Base-by-base conservation (phyloP, 2,888 invertebrate genomes). In the Lithophane ornitopus region DNA sequence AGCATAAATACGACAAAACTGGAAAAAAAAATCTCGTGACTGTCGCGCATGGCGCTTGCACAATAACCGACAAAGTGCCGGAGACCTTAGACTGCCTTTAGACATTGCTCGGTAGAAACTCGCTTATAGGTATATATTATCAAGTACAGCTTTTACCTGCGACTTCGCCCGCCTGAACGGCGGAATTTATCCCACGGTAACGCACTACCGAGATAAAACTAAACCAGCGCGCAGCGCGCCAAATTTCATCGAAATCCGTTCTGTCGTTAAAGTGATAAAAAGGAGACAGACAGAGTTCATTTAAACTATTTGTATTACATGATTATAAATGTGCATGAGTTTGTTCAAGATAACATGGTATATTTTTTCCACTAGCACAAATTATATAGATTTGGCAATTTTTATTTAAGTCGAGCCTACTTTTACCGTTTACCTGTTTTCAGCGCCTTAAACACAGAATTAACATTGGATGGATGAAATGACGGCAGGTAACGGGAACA, bases 1-100 rank as follows among this genome's bases (percentile, higher is more conserved):
- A 81, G 69, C 85, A 81, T 61, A 73, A 39, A 58, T 52, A 52
- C 56, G 81, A 69, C 26, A 56, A 84, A 69, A 58, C 56, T 69
- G 26, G 65, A 72, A 61, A 70, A 68, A 72, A 58, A 54, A 34
- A 39, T 69, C 80, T 70, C 70, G 84, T 83, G 80, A 83, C 69
- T 54, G 26, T 26, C 56, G n/a, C 56, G n/a, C 28, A 14, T 34
- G 54, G 1, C 44, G n/a, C 72, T 84, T 84, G 68, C 69, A 69
- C 65, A 72, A 78, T 63, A 56, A 46, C 54, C 22, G 28, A 34
- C 44, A 58, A 26, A 26, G 44, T 69, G 59, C 16, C 54, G 49
- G 19, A 44, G 28, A 63, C 44, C n/a, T 63, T 39, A 78, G 14
- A 16, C 12, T 44, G 54, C 34, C 26, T 65, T 28, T 8, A 34